These are phyloP conservation scores for Stegodyphus mimosarum DNA, from an alignment of 1,140 invertebrate genomes.

Conservation along the genomic window DNA sequence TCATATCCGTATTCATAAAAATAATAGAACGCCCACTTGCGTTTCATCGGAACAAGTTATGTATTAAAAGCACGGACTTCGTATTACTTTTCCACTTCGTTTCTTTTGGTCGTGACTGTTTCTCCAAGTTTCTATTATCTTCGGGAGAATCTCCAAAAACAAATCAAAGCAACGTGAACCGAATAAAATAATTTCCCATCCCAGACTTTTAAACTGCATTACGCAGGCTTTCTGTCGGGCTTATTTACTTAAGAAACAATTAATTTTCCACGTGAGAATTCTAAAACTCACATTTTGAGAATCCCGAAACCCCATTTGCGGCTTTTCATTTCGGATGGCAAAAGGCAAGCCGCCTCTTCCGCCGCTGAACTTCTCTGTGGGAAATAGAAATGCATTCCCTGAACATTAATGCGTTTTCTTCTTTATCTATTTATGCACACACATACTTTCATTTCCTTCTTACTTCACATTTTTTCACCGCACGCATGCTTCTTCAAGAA, in stretches of 20 bases:
- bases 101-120: no score
- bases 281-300: constrained; percentile 7
- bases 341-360: background rate
- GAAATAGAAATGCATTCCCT: constrained; percentile 30
- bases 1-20: no score
- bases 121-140: constrained; percentile 15
- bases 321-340: constrained; percentile 21
- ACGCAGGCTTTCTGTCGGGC: constrained; percentile 26
- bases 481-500: background rate
- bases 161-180: constrained; percentile 7
- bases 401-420: constrained; percentile 13
- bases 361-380: background rate
- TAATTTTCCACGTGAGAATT: constrained; percentile 24
- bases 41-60: no score
- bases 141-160: constrained; percentile 13
- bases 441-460: constrained; percentile 25
- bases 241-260: constrained; percentile 48
- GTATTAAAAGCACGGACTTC: no score
- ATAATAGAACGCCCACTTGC: no score
- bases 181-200: constrained; percentile 31
- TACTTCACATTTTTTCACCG: background rate
- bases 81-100: no score
- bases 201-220: constrained; percentile 33
- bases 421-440: constrained; percentile 13
- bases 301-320: constrained; percentile 27